These are phyloP conservation scores for Drosophila grimshawi DNA, from an alignment of 1,140 invertebrate genomes.

Conservation along the genomic window DNA sequence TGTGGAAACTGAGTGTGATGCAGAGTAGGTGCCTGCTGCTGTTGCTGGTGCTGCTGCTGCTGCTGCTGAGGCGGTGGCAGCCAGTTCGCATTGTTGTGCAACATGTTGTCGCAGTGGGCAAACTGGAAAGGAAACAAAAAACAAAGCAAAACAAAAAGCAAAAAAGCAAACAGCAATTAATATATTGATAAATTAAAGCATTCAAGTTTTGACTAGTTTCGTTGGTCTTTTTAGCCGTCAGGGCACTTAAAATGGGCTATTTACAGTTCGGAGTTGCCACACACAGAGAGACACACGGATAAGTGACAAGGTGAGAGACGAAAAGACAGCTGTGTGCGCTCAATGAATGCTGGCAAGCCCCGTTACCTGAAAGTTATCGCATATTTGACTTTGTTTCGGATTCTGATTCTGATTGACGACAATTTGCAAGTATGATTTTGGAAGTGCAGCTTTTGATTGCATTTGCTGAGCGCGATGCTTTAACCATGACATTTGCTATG, in stretches of 20 bases:
- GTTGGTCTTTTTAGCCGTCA: neutral
- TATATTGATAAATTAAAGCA: conserved; percentile 10
- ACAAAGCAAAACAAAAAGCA: neutral
- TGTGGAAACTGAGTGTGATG: conserved; percentile 22
- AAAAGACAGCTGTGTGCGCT: conserved; percentile 1
- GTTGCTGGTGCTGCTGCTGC: conserved; percentile 41
- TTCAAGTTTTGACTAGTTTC: neutral
- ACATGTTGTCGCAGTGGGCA: conserved; percentile 55
- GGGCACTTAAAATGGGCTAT: neutral
- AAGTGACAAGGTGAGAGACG: neutral
- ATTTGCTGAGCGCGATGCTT: conserved; percentile 16
- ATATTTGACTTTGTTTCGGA: neutral
- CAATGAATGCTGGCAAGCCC: neutral
- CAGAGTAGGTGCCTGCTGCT: conserved; percentile 23
- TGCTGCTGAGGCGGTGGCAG: conserved; percentile 57
- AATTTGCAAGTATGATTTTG: conserved; percentile 3
- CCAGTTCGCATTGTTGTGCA: conserved; percentile 73
- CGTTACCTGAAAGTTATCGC: neutral
- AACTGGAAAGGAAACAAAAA: conserved; percentile 6
- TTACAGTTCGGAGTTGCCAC: neutral
- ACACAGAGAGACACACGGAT: neutral
- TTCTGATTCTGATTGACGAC: neutral
- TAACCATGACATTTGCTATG: conserved; percentile 27
- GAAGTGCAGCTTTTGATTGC: conserved; percentile 8
- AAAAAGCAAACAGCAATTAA: neutral